phyloP scores from a whole-genome alignment of 2,888 invertebrate species.

The Eupithecia centaureata region DNA sequence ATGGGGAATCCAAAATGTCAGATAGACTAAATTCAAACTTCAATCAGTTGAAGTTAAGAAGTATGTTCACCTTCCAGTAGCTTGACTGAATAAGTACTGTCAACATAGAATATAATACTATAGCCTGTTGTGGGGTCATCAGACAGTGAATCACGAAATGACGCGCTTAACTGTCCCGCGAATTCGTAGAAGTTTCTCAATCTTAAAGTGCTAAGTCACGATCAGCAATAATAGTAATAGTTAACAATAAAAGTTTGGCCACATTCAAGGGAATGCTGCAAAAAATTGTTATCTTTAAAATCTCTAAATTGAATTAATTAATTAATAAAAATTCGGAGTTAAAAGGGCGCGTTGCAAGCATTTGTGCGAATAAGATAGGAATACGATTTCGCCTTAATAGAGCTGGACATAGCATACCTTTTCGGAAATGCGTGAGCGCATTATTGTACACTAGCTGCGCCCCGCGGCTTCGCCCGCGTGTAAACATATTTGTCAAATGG shows the following conservation, averaged over 20 bases:
- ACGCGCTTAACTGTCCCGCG: neutral
- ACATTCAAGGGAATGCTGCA: neutral
- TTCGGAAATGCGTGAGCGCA: no score
- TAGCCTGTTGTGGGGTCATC: slow-evolving; percentile 5
- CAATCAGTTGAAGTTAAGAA: slow-evolving; percentile 6
- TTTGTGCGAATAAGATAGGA: no score
- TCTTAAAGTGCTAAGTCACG: neutral
- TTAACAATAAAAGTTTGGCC: neutral
- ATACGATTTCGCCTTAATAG: no score
- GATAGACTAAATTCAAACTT: neutral
- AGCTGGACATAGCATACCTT: no score
- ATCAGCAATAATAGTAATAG: no score
- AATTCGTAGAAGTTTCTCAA: neutral
- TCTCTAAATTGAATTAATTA: no score
- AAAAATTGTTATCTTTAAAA: neutral
- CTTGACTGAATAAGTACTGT: neutral
- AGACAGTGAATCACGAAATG: slow-evolving; percentile 7
- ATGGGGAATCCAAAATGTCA: neutral
- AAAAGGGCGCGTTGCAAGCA: no score
- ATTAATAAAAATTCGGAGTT: no score
- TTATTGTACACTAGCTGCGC: no score
- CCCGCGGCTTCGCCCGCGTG: no score
- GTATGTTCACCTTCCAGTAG: neutral
- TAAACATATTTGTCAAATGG: no score
- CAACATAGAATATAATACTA: neutral